Base-by-base conservation (phyloP, 1,140 invertebrate genomes). In the Lepidotrigona ventralis region DNA sequence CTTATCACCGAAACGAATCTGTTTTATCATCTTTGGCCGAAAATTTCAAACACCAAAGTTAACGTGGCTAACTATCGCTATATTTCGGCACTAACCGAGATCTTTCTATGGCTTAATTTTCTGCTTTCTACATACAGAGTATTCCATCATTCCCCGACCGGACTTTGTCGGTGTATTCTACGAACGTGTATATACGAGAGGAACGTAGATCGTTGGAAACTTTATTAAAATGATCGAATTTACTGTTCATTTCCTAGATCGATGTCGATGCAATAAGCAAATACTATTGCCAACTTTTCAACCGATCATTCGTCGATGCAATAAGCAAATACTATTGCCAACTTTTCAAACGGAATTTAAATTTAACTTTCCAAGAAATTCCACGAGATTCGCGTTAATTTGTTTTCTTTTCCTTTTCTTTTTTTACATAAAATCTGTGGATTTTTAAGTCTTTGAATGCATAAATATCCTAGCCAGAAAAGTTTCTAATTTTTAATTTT, bases 31-130 rank as follows among this genome's bases (percentile, higher is more conserved):
- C 33, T 51, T 54, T 33, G 11, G 54, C 8, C 11, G 6, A 12
- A 64, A 53, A 39, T 66, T 60, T 79, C 5, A 60, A n/a, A 4
- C 33, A 21, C 15, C 29, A 66, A 66, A 66, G 26, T 70, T 8
- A 73, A 53, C 12, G 23, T 26, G 17, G 33, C 33, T 23, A 33
- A 51, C 26, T 60, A 39, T 19, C 53, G 19, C 21, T 29, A 23
- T 29, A 23, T 60, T 56, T 46, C 15, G 58, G 70, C 56, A 73
- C 79, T 80, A 73, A 39, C 17, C 23, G 39, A 54, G n/a, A 33
- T 54, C 23, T 66, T 54, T 26, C 1, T 23, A 54, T 46, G 11
- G 8, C 29, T 66, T 53, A 46, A 17, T 54, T 60, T 66, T 75
- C 71, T 71, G 39, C 4, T 56, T n/a, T 75, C 29, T 26, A 33